Percentiles rank a stretch among this genome's conserved stretches.
Conservation (phyloP, 2,888 invertebrate species). For the Chrysina gloriosa region DNA sequence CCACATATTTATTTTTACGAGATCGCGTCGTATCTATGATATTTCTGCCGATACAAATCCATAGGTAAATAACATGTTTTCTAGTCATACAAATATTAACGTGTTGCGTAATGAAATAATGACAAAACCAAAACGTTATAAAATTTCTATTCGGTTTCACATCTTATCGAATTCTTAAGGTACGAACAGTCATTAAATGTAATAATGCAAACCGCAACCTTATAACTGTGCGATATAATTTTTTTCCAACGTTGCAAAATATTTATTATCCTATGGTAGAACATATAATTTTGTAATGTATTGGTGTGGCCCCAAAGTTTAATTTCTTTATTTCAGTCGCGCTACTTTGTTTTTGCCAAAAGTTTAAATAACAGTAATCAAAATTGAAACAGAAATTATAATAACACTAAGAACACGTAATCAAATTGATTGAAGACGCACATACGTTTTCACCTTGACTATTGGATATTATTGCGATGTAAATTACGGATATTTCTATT, state of each 20-base stretch:
- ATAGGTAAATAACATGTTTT: conserved; percentile 19
- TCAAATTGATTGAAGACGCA: no score
- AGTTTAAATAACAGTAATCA: no score
- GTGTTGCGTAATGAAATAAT: conserved; percentile 4
- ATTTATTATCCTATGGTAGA: background rate
- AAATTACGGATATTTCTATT: no score
- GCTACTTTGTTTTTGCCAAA: background rate
- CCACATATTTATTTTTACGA: background rate
- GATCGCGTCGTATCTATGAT: background rate
- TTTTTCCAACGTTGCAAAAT: conserved; percentile 1
- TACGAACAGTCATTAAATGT: background rate
- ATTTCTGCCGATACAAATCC: background rate
- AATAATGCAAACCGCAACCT: conserved; percentile 2
- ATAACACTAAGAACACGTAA: background rate
- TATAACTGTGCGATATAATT: background rate
- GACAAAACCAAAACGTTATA: background rate
- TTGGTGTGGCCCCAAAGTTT: background rate
- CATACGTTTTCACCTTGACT: no score
- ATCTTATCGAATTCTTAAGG: conserved; percentile 1
- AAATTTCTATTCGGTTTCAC: background rate
- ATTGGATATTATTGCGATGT: no score
- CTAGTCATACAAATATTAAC: conserved; percentile 2
- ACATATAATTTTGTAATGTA: conserved; percentile 4
- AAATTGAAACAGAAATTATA: background rate
- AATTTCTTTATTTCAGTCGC: background rate